Evolutionary conservation across 2,888 invertebrate species (phyloP).

Genomic region (Phaonia tiefii): DNA sequence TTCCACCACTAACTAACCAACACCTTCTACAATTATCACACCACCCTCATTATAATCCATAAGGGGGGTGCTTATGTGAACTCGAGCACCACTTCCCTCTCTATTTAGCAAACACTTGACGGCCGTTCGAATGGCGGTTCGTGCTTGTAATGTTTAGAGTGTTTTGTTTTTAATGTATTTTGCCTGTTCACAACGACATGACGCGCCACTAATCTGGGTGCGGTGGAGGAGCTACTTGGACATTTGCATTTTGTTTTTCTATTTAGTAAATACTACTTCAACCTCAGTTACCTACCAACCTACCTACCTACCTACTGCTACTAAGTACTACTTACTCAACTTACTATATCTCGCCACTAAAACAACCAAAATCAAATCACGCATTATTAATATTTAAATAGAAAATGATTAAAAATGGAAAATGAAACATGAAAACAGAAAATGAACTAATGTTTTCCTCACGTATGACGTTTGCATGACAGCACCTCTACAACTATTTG

Average conservation of each 20-base stretch:
- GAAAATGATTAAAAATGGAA: conserved; percentile 44
- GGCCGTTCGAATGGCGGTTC: background rate
- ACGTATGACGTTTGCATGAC: conserved; percentile 64
- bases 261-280: too few species aligned
- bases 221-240: conserved; percentile 52
- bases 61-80: background rate
- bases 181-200: background rate
- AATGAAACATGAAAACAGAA: conserved; percentile 17
- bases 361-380: conserved; percentile 44
- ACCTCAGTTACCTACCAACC: background rate
- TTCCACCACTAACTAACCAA: too few species aligned
- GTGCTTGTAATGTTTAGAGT: conserved; percentile 1
- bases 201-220: background rate
- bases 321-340: background rate
- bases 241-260: conserved; percentile 51
- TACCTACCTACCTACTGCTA: background rate
- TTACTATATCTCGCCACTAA: conserved; percentile 17
- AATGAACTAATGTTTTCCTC: conserved; percentile 32
- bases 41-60: background rate
- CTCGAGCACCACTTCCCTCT: background rate
- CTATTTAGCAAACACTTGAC: background rate
- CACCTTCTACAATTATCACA: background rate
- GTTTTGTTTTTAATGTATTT: conserved; percentile 9
- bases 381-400: conserved; percentile 55
- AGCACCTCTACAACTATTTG: conserved; percentile 58